Evolutionary conservation across 2,113 vertebrate genomes (phyloP), one percentile per base, ranked within the genome.

Genomic region (Ciconia maguari): DNA sequence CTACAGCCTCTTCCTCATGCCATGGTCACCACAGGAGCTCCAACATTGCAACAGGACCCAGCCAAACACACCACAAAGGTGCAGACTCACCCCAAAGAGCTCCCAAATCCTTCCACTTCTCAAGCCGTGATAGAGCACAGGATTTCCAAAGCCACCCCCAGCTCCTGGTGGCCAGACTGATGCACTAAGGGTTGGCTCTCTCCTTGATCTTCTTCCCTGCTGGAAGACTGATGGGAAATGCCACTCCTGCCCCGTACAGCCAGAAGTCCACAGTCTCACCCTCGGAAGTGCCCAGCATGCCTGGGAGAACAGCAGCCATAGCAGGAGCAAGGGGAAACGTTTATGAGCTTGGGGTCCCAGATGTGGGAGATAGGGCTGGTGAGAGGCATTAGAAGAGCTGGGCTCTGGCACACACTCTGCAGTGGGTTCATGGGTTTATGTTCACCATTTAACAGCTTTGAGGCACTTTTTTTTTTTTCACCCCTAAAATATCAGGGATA

Each of bases 51-150:
- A 19, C 62, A 87, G 17, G 34, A 62, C 15, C 58, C 36, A n/a
- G 22, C 61, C 72, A 68, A 75, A 93, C 49, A 41, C 44, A 60
- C 11, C 65, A 34, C n/a, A 64, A 25, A 64, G 5, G 18, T 12
- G 27, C 52, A 83, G 46, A 52, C 34, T 74, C 61, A 51, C 30
- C 26, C 32, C 41, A 62, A 20, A 66, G 41, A 49, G 13, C 34
- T 41, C 38, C 30, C 58, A 69, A 54, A 34, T 10, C 49, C 44
- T 46, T 42, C 58, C 36, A 30, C 41, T 87, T 42, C 64, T 30
- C 54, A 65, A 46, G 48, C 15, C 54, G 42, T 0, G 0, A 29
- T 0, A 29, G 36, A 80, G 36, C 27, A 51, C 34, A 54, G 46
- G 27, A 25, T 38, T 46, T 25, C 4, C 44, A 87, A 71, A 89